Evolutionary conservation across 1,140 invertebrate species (phyloP).

Genomic region (Bacillus rossius): DNA sequence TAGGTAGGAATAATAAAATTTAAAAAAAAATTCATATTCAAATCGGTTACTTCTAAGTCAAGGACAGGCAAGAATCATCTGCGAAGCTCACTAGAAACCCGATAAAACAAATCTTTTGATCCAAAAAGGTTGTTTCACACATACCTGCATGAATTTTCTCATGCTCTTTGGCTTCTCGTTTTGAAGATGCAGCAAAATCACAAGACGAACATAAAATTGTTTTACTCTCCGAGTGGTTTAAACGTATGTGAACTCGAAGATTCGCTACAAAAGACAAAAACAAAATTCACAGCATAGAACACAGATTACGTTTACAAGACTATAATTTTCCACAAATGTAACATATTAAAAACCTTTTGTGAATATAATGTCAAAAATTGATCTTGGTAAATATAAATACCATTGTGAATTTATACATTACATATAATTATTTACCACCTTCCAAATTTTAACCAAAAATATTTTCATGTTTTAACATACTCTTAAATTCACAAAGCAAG

Average conservation of each 20-base stretch:
- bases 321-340: no score
- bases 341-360: neutral
- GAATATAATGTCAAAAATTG: neutral
- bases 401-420: neutral
- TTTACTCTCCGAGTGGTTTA: slow-evolving; percentile 13
- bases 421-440: neutral
- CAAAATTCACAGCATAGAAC: neutral
- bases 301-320: no score
- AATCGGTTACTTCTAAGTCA: no score
- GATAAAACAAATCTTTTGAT: no score
- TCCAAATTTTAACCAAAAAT: neutral
- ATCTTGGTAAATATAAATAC: neutral
- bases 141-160: slow-evolving; percentile 18
- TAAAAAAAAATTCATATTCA: no score
- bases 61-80: no score
- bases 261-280: slow-evolving; percentile 17
- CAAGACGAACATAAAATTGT: slow-evolving; percentile 11
- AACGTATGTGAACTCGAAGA: slow-evolving; percentile 15
- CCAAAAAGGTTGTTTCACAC: neutral
- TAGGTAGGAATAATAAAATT: no score
- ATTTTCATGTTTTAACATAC: no score
- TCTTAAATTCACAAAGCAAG: no score
- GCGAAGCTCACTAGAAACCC: no score
- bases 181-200: slow-evolving; percentile 3
- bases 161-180: slow-evolving; percentile 16